A percentile compares a stretch with the other conserved stretches of the same genome.
These are phyloP conservation scores for Heliconius ismenius DNA, from an alignment of 2,888 invertebrate genomes.

Conservation along the genomic window DNA sequence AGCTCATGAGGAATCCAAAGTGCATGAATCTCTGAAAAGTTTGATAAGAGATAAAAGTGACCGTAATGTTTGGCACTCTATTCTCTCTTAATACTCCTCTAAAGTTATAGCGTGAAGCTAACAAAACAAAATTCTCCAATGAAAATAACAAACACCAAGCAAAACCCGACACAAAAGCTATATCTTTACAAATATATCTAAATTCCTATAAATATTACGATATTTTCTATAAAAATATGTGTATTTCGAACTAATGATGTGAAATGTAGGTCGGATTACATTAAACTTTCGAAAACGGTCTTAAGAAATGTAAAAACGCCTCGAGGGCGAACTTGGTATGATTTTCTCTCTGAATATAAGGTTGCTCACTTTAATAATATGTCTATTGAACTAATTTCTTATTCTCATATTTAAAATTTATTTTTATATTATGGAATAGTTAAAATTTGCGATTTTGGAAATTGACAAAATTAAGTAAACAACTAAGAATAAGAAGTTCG, in stretches of 20 bases:
- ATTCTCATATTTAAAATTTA: background rate
- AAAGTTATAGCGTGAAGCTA: background rate
- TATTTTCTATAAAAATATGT: slow-evolving; percentile 2
- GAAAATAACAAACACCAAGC: background rate
- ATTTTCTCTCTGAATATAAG: slow-evolving; percentile 1
- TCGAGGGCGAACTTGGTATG: slow-evolving; percentile 2
- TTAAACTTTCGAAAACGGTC: slow-evolving; percentile 6
- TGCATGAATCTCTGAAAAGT: background rate
- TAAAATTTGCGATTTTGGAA: background rate
- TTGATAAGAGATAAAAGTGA: background rate
- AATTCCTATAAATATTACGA: slow-evolving; percentile 3
- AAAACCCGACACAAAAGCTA: background rate
- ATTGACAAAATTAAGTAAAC: background rate
- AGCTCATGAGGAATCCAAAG: background rate
- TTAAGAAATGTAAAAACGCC: slow-evolving; percentile 17
- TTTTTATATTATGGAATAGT: background rate
- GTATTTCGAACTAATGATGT: slow-evolving; percentile 12
- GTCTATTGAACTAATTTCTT: slow-evolving; percentile 11
- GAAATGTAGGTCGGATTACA: slow-evolving; percentile 21
- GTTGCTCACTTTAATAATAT: background rate
- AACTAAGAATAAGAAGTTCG: background rate
- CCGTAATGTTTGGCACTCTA: background rate
- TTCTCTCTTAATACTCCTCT: background rate
- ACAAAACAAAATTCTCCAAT: background rate
- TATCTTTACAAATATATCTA: background rate